Evolutionary conservation across 1,140 invertebrate genomes (phyloP).

Genomic region (Anastrepha ludens): DNA sequence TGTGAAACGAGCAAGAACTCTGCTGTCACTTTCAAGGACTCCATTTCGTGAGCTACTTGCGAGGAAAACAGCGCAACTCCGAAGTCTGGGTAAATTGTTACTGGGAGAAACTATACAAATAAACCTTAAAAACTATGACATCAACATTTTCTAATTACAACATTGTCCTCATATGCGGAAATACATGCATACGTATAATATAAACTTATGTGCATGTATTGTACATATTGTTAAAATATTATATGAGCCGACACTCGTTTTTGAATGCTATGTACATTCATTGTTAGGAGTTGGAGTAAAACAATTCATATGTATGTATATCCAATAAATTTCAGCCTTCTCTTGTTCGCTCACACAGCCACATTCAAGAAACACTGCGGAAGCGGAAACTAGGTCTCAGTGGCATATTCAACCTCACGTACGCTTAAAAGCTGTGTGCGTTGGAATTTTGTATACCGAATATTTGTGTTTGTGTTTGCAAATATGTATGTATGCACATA

Average conservation of each 20-base stretch:
- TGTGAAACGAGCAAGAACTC: too few relatives aligned
- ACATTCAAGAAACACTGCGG: neutral
- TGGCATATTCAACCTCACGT: constrained; percentile 8
- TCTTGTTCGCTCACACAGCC: neutral
- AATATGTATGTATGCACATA: neutral
- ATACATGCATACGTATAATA: neutral
- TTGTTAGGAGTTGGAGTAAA: neutral
- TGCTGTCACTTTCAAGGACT: too few relatives aligned
- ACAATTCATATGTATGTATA: neutral
- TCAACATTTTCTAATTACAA: neutral
- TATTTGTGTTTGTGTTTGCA: neutral
- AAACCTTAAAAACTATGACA: neutral
- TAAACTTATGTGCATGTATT: neutral
- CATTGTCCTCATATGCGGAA: neutral
- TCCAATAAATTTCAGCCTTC: constrained; percentile 9
- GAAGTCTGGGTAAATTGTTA: too few relatives aligned
- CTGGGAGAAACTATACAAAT: neutral
- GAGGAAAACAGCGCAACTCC: too few relatives aligned
- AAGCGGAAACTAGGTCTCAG: constrained; percentile 38
- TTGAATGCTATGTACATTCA: too few relatives aligned
- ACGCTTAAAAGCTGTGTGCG: neutral
- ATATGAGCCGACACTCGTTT: too few relatives aligned
- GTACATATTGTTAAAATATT: neutral
- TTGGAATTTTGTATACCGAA: neutral
- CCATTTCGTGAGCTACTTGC: too few relatives aligned